These are phyloP conservation scores for Chaetoderma sp. DNA, from an alignment of 2,888 invertebrate genomes.

Conservation along the genomic window DNA sequence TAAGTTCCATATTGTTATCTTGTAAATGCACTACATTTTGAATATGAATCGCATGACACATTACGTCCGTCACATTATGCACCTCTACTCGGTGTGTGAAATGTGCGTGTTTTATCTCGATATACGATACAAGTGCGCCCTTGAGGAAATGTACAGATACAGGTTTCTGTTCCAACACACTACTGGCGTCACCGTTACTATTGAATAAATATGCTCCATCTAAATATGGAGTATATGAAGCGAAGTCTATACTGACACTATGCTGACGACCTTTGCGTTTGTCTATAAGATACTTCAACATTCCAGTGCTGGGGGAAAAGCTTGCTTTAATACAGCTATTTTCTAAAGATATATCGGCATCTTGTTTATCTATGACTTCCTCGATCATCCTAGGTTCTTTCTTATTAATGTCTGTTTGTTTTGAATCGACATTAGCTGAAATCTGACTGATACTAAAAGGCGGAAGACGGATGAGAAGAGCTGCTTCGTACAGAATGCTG, in stretches of 20 bases:
- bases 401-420: too few species aligned
- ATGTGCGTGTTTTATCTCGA: neutral
- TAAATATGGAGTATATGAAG: neutral
- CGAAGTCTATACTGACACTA: neutral
- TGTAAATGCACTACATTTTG: constrained; percentile 75
- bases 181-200: neutral
- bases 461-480: too few species aligned
- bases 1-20: constrained; percentile 84
- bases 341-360: neutral
- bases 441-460: too few species aligned
- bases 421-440: too few species aligned
- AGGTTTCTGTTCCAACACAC: neutral
- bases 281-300: neutral
- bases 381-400: too few species aligned
- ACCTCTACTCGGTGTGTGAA: neutral
- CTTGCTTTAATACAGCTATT: neutral
- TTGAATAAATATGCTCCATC: neutral
- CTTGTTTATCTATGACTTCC: too few species aligned
- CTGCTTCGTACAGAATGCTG: too few species aligned
- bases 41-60: constrained; percentile 75
- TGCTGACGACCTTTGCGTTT: too few species aligned
- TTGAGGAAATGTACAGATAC: neutral
- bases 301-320: neutral
- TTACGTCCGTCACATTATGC: neutral
- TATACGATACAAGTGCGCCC: neutral